Percentiles rank a stretch among this genome's conserved stretches.
phyloP scores from a whole-genome alignment of 2,888 invertebrate genomes.

The Drosophila tripunctata region DNA sequence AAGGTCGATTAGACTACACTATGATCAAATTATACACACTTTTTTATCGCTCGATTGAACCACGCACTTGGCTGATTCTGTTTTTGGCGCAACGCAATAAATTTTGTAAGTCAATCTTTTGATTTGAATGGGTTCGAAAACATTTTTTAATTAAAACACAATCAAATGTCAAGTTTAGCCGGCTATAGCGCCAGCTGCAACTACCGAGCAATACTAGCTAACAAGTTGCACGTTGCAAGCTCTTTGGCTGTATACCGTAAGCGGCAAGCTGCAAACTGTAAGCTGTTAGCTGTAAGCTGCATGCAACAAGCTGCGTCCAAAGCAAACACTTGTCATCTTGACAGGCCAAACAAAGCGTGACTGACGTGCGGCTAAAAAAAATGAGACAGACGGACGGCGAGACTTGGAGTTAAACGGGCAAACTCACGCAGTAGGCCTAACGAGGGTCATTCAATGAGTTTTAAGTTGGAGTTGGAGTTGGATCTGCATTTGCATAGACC shows the following conservation, averaged over 20 bases:
- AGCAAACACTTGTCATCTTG: slow-evolving; percentile 80
- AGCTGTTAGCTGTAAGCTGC: slow-evolving; percentile 28
- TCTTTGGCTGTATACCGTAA: background rate
- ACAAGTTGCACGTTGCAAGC: slow-evolving; percentile 20
- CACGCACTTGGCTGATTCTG: slow-evolving; percentile 62
- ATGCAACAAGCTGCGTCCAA: slow-evolving; percentile 42
- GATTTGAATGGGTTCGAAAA: slow-evolving; percentile 48
- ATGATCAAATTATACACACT: slow-evolving; percentile 48
- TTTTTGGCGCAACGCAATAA: slow-evolving; percentile 58
- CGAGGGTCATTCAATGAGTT: slow-evolving; percentile 77
- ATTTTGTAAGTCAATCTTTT: slow-evolving; percentile 51
- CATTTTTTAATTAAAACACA: slow-evolving; percentile 79
- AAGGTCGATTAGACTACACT: background rate
- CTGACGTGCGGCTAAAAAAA: slow-evolving; percentile 49
- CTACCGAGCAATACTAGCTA: background rate
- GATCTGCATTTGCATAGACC: slow-evolving; percentile 68
- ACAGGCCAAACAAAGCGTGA: slow-evolving; percentile 81
- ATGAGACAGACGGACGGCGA: slow-evolving; percentile 27
- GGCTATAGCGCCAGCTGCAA: slow-evolving; percentile 67
- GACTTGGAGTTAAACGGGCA: slow-evolving; percentile 14
- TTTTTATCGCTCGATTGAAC: slow-evolving; percentile 39
- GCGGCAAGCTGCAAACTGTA: slow-evolving; percentile 21
- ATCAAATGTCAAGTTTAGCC: slow-evolving; percentile 81
- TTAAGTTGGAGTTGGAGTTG: slow-evolving; percentile 57
- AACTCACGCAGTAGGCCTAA: slow-evolving; percentile 64